These are phyloP conservation scores for Drosophila bocki DNA, from an alignment of 1,140 invertebrate genomes.

Conservation along the genomic window DNA sequence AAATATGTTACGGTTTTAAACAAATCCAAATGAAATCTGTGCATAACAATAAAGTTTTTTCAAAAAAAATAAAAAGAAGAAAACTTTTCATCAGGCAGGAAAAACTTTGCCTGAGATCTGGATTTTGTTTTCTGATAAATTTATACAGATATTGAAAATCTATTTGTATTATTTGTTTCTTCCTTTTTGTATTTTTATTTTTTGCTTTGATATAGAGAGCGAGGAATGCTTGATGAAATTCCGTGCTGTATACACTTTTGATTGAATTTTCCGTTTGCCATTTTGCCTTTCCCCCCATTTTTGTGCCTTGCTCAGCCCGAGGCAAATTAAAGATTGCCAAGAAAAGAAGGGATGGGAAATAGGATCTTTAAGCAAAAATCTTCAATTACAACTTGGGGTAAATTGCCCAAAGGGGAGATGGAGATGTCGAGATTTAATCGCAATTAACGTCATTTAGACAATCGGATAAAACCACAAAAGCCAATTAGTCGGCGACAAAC, in stretches of 20 bases:
- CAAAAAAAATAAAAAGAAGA: constrained; percentile 11
- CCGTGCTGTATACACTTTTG: constrained; percentile 60
- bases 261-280: constrained; percentile 69
- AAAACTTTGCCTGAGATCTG: constrained; percentile 46
- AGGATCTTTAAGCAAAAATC: constrained; percentile 33
- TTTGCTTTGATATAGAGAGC: constrained; percentile 26
- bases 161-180: constrained; percentile 70
- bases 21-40: constrained; percentile 78
- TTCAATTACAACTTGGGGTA: constrained; percentile 46
- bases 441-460: constrained; percentile 62
- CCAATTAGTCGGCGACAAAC: constrained; percentile 57
- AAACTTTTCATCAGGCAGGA: constrained; percentile 27
- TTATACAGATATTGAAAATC: constrained; percentile 75
- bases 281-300: constrained; percentile 29
- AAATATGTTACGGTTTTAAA: constrained; percentile 75
- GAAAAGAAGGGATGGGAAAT: constrained; percentile 15
- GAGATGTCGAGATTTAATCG: constrained; percentile 34
- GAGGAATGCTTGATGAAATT: constrained; percentile 72
- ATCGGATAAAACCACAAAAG: constrained; percentile 68
- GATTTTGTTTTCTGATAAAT: constrained; percentile 64
- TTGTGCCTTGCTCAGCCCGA: constrained; percentile 10
- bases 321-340: constrained; percentile 30
- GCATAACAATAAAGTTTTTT: constrained; percentile 74
- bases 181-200: neutral
- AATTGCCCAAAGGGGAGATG: constrained; percentile 1